phyloP scores from a whole-genome alignment of 2,888 invertebrate species.

The Dicranocentrus wangi region DNA sequence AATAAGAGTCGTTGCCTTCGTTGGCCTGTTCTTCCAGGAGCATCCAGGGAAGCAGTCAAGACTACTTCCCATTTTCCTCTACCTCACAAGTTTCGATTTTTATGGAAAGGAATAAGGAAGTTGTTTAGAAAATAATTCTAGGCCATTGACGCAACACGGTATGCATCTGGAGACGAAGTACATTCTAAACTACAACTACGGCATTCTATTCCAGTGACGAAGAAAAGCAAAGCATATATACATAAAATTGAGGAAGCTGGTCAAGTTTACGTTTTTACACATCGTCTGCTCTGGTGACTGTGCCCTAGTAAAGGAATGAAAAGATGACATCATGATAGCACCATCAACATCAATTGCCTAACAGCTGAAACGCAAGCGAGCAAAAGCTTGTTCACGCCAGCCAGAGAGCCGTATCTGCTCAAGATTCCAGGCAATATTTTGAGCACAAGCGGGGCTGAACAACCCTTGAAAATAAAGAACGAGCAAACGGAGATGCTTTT shows the following conservation, averaged over 20 bases:
- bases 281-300: not conserved
- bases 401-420: not conserved
- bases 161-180: not conserved
- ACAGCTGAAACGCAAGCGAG: not conserved
- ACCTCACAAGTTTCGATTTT: conserved; percentile 18
- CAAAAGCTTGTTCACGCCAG: not conserved
- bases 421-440: not conserved
- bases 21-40: no score
- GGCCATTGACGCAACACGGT: conserved; percentile 25
- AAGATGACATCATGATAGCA: conserved; percentile 19
- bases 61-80: not conserved
- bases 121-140: conserved; percentile 30
- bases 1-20: no score
- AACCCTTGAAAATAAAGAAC: conserved; percentile 16
- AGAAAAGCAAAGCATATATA: not conserved
- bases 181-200: not conserved
- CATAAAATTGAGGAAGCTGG: conserved; percentile 33
- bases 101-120: conserved; percentile 34
- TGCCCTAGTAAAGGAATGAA: conserved; percentile 24
- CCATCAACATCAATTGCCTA: conserved; percentile 21
- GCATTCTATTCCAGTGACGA: not conserved
- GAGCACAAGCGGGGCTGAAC: not conserved
- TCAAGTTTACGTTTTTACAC: conserved; percentile 31
- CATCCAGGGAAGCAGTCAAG: no score
- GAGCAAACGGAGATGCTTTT: conserved; percentile 19